Evolutionary conservation across 2,797 vertebrate genomes (phyloP).

Genomic region (Acanthis flammea): DNA sequence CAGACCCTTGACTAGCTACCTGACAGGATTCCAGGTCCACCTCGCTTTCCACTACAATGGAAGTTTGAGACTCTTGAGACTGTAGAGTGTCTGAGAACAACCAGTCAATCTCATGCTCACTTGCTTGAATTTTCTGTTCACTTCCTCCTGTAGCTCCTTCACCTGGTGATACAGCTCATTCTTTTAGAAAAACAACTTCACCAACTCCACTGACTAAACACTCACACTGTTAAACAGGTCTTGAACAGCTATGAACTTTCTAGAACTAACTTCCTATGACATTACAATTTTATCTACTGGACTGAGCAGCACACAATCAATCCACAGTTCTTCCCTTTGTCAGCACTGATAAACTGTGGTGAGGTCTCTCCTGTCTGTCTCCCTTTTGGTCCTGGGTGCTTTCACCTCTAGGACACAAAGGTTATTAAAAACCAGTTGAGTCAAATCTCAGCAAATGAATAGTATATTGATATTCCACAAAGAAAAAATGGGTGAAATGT

Average conservation of each 20-base stretch:
- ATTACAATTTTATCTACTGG: not conserved
- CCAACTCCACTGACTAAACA: not conserved
- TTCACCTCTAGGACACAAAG: not conserved
- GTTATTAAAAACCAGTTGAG: not conserved
- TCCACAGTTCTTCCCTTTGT: fast-evolving
- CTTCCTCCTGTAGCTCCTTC: not conserved
- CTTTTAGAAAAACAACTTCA: not conserved
- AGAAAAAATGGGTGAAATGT: not conserved
- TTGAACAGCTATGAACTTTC: not conserved
- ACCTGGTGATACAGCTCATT: not conserved
- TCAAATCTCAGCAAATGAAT: not conserved
- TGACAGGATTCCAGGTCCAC: not conserved
- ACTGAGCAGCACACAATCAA: not conserved
- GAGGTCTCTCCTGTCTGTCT: not conserved
- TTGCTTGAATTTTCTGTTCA: not conserved
- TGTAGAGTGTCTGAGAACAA: not conserved
- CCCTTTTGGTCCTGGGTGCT: not conserved
- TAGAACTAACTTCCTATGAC: not conserved
- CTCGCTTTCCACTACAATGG: not conserved
- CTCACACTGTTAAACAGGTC: not conserved
- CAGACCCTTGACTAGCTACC: not conserved
- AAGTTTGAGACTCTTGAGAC: not conserved
- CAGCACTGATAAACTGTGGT: not conserved
- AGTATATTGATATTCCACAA: not conserved
- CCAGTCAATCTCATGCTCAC: not conserved